phyloP scores from a whole-genome alignment of 2,797 vertebrate species.

The Bradypodion pumilum region DNA sequence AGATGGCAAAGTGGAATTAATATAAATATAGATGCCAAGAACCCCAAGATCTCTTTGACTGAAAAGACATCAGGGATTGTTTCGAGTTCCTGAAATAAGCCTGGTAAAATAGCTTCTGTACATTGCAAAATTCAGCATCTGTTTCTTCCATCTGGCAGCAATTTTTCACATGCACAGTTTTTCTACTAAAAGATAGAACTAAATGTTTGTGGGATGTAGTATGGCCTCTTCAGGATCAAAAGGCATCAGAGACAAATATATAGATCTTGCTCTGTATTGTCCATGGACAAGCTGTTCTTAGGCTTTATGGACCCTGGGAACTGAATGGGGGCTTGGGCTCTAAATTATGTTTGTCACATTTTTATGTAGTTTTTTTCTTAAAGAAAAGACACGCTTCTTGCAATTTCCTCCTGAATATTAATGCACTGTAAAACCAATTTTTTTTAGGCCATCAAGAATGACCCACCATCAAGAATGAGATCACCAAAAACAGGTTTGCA shows the following conservation, averaged over 20 bases:
- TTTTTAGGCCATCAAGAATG: neutral
- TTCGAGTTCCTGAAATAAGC: slow-evolving; percentile 14
- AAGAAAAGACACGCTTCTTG: neutral
- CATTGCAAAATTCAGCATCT: slow-evolving; percentile 3
- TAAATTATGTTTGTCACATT: neutral
- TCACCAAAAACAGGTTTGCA: neutral
- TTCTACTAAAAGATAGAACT: neutral
- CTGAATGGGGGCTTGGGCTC: neutral
- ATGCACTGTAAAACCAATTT: neutral
- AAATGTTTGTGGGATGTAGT: neutral
- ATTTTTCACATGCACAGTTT: neutral
- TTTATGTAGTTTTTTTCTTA: neutral
- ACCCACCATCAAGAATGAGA: neutral
- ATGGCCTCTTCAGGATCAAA: slow-evolving; percentile 1
- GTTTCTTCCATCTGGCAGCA: slow-evolving; percentile 13
- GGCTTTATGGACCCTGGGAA: neutral
- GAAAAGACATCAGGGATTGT: neutral
- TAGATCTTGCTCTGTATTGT: neutral
- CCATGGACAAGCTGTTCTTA: neutral
- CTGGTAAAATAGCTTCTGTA: slow-evolving; percentile 26
- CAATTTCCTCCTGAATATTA: neutral
- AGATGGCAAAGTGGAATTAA: neutral
- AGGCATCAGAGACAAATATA: neutral
- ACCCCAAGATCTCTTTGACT: neutral
- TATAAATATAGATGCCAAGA: slow-evolving; percentile 18